Base-by-base conservation (phyloP, 2,113 vertebrate species). In the Sitta europaea region DNA sequence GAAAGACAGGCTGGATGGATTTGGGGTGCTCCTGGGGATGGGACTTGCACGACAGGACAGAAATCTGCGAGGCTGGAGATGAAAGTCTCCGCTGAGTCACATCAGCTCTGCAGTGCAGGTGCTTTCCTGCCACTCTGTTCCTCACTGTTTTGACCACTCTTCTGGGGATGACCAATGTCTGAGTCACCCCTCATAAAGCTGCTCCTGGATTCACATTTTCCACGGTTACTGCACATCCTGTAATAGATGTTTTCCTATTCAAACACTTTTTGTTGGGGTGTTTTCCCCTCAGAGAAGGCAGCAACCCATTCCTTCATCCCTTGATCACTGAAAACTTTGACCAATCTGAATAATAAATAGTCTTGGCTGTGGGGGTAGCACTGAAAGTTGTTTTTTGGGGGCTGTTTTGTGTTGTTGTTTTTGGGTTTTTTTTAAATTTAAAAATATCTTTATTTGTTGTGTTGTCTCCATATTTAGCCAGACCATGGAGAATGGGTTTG, bases 61-160 rank as follows among this genome's bases (percentile, higher is more conserved):
- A 81, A 84, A 71, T 33, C 55, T 61, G 45, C 0, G 20, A 62
- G 65, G 38, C 70, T 93, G 90, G 70, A 36, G 53, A 22, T 36
- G 18, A 45, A 85, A 65, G 5, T 23, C 40, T 42, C 15, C 0
- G 0, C 72, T 93, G 92, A 95, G 57, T 85, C 92, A 93, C n/a
- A 5, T 22, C 81, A 72, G 74, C 63, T 72, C 94, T 90, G 92
- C 90, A 95, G 42, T 87, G 92, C 90, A 81, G 93, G 84, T 74
- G 55, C 90, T 35, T 33, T 77, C 80, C 76, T 4, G 0, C 58
- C 16, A 0, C 54, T 59, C 57, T 47, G 5, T 25, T 74, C 84
- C 84, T 1, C 10, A 1, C 42, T 86, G 86, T 42, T 91, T 42
- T 86, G 77, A 75, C 62, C 66, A 45, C 45, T 82, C 28, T 86